Conservation (phyloP, 2,113 vertebrate genomes). For the Chaetodon trifascialis region DNA sequence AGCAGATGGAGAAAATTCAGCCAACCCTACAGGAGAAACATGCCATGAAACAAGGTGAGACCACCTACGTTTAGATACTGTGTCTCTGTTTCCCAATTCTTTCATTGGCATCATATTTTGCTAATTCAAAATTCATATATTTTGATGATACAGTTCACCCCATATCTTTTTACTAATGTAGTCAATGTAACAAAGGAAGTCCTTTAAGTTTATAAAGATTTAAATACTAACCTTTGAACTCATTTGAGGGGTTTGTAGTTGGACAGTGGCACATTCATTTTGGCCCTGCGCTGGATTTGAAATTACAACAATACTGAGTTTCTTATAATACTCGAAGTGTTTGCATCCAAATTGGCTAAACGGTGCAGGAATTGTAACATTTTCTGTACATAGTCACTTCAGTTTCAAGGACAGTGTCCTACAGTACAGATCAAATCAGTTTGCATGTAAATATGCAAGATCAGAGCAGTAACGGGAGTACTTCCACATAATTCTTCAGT, state of each 20-base stretch:
- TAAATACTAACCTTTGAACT: neutral
- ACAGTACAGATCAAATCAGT: no score
- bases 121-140: neutral
- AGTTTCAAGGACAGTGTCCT: no score
- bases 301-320: no score
- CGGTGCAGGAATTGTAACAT: neutral
- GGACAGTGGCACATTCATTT: neutral
- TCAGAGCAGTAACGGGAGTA: no score
- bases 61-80: neutral
- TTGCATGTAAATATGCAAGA: no score
- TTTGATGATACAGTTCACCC: neutral
- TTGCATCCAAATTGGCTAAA: neutral
- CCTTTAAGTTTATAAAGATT: neutral
- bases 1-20: conserved; percentile 96
- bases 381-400: neutral
- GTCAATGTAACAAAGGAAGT: no score
- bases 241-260: neutral
- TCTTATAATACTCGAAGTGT: neutral
- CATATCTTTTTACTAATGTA: neutral
- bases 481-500: no score
- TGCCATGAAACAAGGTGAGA: conserved; percentile 91
- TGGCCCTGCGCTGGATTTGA: neutral
- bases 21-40: conserved; percentile 94
- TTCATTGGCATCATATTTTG: neutral
- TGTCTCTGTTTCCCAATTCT: neutral